Evolutionary conservation across 2,797 vertebrate species (phyloP).

Genomic region (Gymnocypris eckloni): DNA sequence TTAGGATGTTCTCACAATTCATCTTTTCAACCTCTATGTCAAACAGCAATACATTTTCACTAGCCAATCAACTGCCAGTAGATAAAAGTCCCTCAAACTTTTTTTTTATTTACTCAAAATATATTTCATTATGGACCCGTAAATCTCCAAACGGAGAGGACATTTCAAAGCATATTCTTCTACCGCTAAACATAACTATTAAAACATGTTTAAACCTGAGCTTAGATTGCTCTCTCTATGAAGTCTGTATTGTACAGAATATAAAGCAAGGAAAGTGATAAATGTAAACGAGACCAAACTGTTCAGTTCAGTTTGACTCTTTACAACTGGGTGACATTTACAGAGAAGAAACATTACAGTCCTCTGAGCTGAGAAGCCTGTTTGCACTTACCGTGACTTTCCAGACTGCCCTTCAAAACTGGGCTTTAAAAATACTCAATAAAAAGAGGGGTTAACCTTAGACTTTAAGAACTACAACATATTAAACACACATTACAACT

Average conservation of each 20-base stretch:
- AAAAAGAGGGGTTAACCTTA: background rate
- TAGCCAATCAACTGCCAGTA: background rate
- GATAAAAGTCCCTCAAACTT: background rate
- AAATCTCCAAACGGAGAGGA: background rate
- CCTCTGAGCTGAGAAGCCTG: constrained; percentile 13
- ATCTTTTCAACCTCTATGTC: background rate
- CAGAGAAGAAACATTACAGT: constrained; percentile 38
- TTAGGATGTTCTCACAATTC: background rate
- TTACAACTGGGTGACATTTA: constrained; percentile 51
- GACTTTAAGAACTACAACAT: no score
- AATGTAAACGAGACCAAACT: constrained; percentile 52
- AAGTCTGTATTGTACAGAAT: constrained; percentile 61
- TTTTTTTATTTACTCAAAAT: background rate
- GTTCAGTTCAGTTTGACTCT: constrained; percentile 32
- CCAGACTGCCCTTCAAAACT: background rate
- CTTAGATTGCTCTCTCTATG: background rate
- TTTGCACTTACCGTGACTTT: background rate
- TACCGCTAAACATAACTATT: constrained; percentile 19
- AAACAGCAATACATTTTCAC: background rate
- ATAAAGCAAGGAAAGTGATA: constrained; percentile 60
- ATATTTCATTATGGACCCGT: background rate
- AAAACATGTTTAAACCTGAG: background rate
- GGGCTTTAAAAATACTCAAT: background rate
- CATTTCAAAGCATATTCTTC: constrained; percentile 52
- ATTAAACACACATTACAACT: no score